A percentile compares a stretch with the other conserved stretches of the same genome.
These are phyloP conservation scores for Volucella inflata DNA, from an alignment of 2,888 invertebrate genomes.

Conservation along the genomic window DNA sequence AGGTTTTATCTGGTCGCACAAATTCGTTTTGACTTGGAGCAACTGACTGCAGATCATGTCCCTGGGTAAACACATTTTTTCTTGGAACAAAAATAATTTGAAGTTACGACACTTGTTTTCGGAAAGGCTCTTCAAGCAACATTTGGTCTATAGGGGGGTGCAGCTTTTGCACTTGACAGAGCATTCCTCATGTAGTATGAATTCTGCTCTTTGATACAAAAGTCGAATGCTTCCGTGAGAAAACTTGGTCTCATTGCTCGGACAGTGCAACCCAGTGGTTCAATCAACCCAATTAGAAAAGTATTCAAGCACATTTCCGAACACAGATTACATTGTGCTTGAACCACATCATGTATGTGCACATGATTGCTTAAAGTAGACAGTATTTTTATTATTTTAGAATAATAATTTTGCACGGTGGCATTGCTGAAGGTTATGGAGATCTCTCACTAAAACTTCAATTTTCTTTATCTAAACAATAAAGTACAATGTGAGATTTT, in stretches of 20 bases:
- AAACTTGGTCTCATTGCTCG: conserved; percentile 4
- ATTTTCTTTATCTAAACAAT: too few relatives aligned
- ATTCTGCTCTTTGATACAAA: conserved; percentile 10
- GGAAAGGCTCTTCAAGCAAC: too few relatives aligned
- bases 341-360: neutral
- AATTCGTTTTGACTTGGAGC: too few relatives aligned
- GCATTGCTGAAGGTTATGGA: neutral
- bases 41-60: too few relatives aligned
- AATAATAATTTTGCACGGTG: neutral
- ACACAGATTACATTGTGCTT: neutral
- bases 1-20: too few relatives aligned
- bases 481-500: neutral
- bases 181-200: conserved; percentile 5
- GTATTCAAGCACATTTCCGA: conserved; percentile 14
- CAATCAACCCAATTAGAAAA: conserved; percentile 1
- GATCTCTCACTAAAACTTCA: neutral
- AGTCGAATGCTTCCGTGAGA: conserved; percentile 9
- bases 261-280: conserved; percentile 8
- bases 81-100: too few relatives aligned
- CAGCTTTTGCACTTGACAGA: neutral
- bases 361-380: neutral
- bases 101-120: too few relatives aligned
- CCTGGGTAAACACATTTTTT: too few relatives aligned
- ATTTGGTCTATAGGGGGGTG: too few relatives aligned
- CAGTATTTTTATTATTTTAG: neutral